Evolutionary conservation across 2,797 vertebrate genomes (phyloP), one percentile per base, ranked within the genome.

Genomic region (Myotis planiceps): DNA sequence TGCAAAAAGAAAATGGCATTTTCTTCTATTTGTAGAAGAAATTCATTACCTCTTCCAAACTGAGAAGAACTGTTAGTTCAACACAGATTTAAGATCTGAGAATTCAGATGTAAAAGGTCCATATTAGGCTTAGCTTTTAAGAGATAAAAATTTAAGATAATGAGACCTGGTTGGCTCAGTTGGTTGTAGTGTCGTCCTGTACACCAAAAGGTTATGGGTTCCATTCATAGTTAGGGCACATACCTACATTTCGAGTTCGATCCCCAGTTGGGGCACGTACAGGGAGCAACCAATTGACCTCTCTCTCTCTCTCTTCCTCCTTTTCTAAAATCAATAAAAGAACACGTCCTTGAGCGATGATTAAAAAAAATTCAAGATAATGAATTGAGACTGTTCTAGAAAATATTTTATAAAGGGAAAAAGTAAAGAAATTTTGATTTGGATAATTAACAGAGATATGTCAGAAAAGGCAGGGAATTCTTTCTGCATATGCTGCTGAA

Each of bases 21-120:
- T 96, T 79, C 82, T 92, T 81, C 45, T 47, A 21, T 72, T 95
- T 92, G 74, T 86, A 60, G 93, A 14, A 29, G 69, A 93, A 95
- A 96, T 76, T 34, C 16, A 88, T 71, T 39, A 90, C n/a, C 72
- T 85, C 2, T 88, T 27, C 9, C 69, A 83, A 79, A 93, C 58
- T 88, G 51, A 86, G 72, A 92, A 92, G 19, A 87, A 89, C n/a
- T 75, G 37, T 76, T 42, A 76, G n/a, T 78, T 87, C 76, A 91
- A 49, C 29, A 90, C 29, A 91, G 47, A 68, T 72, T 69, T 82
- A 93, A 91, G 37, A 75, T 65, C 39, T 58, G 27, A 92, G 37
- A 86, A 92, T 71, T 83, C 79, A 93, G 63, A 45, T 45, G 42
- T 32, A 74, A 81, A 91, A 92, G n/a, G 25, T 81, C 9, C 60